These are phyloP conservation scores for Epinephelus lanceolatus DNA, from an alignment of 2,113 vertebrate genomes.

Conservation along the genomic window DNA sequence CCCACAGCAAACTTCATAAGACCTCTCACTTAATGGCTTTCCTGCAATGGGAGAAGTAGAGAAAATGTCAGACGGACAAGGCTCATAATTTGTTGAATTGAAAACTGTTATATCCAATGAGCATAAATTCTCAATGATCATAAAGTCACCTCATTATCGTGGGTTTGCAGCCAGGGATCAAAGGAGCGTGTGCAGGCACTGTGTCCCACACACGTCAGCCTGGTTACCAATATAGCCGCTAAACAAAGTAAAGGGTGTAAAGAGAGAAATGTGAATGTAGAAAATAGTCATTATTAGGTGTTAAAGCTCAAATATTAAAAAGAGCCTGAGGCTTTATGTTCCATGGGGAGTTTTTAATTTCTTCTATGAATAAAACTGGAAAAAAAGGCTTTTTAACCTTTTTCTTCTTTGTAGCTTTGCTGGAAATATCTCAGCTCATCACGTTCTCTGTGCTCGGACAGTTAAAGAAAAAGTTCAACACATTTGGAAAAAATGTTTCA, in stretches of 20 bases:
- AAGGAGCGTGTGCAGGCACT: slow-evolving; percentile 28
- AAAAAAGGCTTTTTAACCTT: not conserved
- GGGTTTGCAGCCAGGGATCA: slow-evolving; percentile 53
- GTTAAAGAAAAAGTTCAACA: not conserved
- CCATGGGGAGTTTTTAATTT: slow-evolving; percentile 11
- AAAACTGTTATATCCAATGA: slow-evolving; percentile 58
- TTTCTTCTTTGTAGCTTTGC: not conserved
- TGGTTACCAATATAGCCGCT: slow-evolving; percentile 13
- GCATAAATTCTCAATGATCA: slow-evolving; percentile 54
- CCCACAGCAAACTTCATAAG: slow-evolving; percentile 52
- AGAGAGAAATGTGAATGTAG: not conserved
- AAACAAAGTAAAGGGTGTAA: slow-evolving; percentile 33
- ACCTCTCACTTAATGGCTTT: slow-evolving; percentile 36
- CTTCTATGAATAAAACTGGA: not conserved
- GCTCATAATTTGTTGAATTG: slow-evolving; percentile 53
- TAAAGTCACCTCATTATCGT: slow-evolving; percentile 60
- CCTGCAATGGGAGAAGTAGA: slow-evolving; percentile 28
- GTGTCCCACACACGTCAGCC: slow-evolving; percentile 56
- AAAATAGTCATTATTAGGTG: slow-evolving; percentile 54
- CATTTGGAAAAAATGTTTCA: not conserved
- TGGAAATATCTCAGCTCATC: slow-evolving; percentile 37
- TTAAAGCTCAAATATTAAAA: slow-evolving; percentile 34
- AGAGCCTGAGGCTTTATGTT: slow-evolving; percentile 3
- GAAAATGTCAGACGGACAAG: slow-evolving; percentile 50
- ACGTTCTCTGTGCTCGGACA: not conserved